A percentile compares a stretch with the other conserved stretches of the same genome.
Conservation (phyloP, 2,113 vertebrate species). For the Monopterus albus region DNA sequence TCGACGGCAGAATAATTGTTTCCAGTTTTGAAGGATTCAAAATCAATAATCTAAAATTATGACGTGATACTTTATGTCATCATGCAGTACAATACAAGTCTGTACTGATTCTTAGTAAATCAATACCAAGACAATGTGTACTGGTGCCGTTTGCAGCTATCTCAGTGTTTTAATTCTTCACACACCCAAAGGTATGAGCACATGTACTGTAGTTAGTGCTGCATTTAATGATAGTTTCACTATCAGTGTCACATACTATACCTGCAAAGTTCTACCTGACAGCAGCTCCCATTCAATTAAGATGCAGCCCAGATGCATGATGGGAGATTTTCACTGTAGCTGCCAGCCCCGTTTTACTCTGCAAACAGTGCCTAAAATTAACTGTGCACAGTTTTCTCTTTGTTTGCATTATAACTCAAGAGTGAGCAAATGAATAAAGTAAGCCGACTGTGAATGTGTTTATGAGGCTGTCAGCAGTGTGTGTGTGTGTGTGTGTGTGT, state of each 20-base stretch:
- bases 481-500: constrained; percentile 12
- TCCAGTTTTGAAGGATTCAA: neutral
- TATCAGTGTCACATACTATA: neutral
- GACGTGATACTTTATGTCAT: neutral
- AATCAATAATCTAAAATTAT: neutral
- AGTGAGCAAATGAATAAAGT: constrained; percentile 4
- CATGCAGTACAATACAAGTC: no score
- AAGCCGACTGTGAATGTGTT: constrained; percentile 27
- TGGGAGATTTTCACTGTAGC: constrained; percentile 23
- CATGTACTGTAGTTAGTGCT: no score
- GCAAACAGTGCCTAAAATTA: constrained; percentile 35
- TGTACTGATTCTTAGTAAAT: no score
- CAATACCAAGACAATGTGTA: no score
- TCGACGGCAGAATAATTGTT: neutral
- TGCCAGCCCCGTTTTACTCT: neutral
- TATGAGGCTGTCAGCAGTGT: constrained; percentile 38
- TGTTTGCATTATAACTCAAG: constrained; percentile 35
- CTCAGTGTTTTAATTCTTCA: no score
- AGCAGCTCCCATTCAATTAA: neutral
- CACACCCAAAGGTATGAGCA: no score
- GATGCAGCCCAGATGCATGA: constrained; percentile 30
- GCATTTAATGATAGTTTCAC: no score
- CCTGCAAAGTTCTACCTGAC: neutral
- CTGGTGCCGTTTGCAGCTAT: neutral
- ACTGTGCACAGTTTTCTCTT: neutral